These are phyloP conservation scores for Zalophus californianus DNA, from an alignment of 2,797 vertebrate species.

Conservation along the genomic window DNA sequence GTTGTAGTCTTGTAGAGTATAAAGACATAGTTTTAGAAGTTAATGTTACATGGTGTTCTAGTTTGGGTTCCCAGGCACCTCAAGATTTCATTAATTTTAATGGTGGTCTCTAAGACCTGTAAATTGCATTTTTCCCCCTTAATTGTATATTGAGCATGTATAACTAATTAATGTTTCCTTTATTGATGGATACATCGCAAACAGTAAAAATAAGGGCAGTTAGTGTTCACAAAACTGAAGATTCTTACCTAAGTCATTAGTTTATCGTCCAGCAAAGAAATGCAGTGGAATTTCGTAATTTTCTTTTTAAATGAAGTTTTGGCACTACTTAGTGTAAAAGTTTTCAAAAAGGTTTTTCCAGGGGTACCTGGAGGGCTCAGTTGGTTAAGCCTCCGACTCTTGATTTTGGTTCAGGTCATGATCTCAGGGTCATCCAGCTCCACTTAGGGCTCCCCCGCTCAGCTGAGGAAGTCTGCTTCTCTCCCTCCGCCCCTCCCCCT, in stretches of 20 bases:
- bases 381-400: background rate
- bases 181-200: background rate
- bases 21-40: slow-evolving; percentile 48
- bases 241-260: background rate
- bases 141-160: background rate
- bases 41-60: background rate
- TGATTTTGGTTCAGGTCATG: background rate
- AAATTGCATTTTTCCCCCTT: slow-evolving; percentile 5
- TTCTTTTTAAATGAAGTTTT: slow-evolving; percentile 33
- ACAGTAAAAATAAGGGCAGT: slow-evolving; percentile 21
- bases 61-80: background rate
- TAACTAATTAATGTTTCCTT: background rate
- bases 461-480: no score
- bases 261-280: background rate
- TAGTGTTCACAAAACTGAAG: slow-evolving; percentile 43
- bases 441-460: no score
- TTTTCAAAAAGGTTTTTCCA: background rate
- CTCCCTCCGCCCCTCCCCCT: no score
- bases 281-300: slow-evolving; percentile 30
- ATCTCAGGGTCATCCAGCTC: no score
- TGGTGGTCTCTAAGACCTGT: background rate
- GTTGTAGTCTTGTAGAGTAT: background rate
- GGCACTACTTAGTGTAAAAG: background rate
- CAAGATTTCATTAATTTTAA: slow-evolving; percentile 21
- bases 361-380: no score